Conservation (phyloP, 2,113 vertebrate species). For the Sceloporus tristichus region DNA sequence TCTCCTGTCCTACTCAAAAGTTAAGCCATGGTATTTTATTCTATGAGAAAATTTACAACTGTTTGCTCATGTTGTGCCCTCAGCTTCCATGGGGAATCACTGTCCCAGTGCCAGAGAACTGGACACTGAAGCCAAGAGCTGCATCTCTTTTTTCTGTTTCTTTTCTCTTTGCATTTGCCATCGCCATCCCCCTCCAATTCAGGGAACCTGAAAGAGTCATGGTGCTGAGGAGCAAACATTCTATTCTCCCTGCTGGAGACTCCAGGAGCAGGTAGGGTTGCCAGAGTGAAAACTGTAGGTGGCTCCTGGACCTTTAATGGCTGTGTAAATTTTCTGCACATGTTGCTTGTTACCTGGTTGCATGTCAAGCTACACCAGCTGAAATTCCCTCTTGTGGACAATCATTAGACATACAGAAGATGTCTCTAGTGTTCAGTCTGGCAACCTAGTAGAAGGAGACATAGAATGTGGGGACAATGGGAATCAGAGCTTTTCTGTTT, state of each 20-base stretch:
- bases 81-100: constrained; percentile 27
- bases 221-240: not conserved
- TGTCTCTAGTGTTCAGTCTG: no score
- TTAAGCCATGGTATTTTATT: constrained; percentile 24
- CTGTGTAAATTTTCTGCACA: no score
- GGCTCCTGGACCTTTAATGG: no score
- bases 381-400: no score
- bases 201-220: not conserved
- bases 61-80: constrained; percentile 28
- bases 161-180: constrained; percentile 8
- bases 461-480: not conserved
- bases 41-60: constrained; percentile 41
- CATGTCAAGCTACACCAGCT: no score
- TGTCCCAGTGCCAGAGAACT: constrained; percentile 27
- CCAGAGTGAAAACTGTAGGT: not conserved
- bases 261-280: not conserved
- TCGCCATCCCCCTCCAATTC: constrained; percentile 3
- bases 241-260: not conserved
- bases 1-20: constrained; percentile 22
- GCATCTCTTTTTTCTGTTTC: not conserved
- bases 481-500: not conserved
- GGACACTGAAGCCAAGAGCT: constrained; percentile 25
- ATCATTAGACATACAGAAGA: no score
- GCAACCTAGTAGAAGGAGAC: not conserved
- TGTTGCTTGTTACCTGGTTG: no score